Evolutionary conservation across 2,888 invertebrate species (phyloP).

Genomic region (Cynaeus angustus): DNA sequence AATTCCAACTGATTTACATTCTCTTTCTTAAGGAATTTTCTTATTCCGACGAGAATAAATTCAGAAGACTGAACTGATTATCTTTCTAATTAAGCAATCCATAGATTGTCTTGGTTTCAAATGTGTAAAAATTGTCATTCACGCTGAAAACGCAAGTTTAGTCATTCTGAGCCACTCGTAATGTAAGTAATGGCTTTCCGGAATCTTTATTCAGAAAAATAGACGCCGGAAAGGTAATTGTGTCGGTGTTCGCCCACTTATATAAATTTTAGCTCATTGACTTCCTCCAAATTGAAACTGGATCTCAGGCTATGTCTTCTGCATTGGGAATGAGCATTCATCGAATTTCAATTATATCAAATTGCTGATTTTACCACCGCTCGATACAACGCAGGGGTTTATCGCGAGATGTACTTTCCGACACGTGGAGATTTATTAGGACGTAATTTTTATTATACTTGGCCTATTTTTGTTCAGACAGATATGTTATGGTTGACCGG

Average conservation of each 20-base stretch:
- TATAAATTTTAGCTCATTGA: constrained; percentile 57
- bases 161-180: constrained; percentile 1
- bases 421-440: constrained; percentile 39
- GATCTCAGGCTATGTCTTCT: constrained; percentile 50
- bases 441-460: constrained; percentile 19
- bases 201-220: constrained; percentile 33
- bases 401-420: too few relatives aligned
- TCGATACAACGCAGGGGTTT: too few relatives aligned
- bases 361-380: constrained; percentile 53
- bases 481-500: neutral
- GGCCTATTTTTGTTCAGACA: neutral
- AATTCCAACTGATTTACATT: constrained; percentile 2
- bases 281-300: constrained; percentile 56
- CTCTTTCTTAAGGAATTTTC: too few relatives aligned
- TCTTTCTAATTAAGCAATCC: neutral
- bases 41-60: neutral
- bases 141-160: neutral
- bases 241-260: constrained; percentile 42
- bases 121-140: constrained; percentile 4
- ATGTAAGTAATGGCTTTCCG: constrained; percentile 33
- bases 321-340: constrained; percentile 55
- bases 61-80: too few relatives aligned
- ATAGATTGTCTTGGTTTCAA: neutral
- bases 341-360: constrained; percentile 58
- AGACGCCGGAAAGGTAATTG: constrained; percentile 42